Percentiles rank a stretch among this genome's conserved stretches.
Evolutionary conservation across 2,797 vertebrate genomes (phyloP).

Genomic region (Coranthus polyacanthus): DNA sequence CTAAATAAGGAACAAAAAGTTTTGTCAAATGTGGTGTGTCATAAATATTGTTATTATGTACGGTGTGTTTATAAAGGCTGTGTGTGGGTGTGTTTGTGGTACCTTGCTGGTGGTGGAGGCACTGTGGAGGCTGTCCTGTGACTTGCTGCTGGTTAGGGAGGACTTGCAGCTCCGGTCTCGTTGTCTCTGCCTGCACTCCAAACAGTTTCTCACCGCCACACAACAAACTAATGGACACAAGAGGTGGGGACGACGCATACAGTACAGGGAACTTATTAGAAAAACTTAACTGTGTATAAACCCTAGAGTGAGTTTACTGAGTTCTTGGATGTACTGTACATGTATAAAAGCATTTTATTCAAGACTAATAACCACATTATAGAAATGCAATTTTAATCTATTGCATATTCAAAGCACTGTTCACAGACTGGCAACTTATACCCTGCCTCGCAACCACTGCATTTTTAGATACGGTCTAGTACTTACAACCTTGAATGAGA

Average conservation of each 20-base stretch:
- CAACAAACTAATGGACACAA: slow-evolving; percentile 90
- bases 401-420: background rate
- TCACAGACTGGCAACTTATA: background rate
- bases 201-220: slow-evolving; percentile 96
- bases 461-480: too few relatives aligned
- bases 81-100: slow-evolving; percentile 38
- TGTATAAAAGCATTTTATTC: background rate
- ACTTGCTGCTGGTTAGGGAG: slow-evolving; percentile 89
- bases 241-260: slow-evolving; percentile 16
- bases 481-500: background rate
- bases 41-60: slow-evolving; percentile 23
- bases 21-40: slow-evolving; percentile 28
- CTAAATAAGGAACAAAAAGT: slow-evolving; percentile 72
- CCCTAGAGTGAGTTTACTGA: background rate
- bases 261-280: slow-evolving; percentile 16
- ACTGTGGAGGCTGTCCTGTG: slow-evolving; percentile 89
- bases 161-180: slow-evolving; percentile 91
- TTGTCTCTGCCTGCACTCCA: slow-evolving; percentile 96
- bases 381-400: background rate
- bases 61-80: slow-evolving; percentile 12
- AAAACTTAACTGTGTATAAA: background rate
- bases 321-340: background rate
- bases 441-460: too few relatives aligned
- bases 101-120: slow-evolving; percentile 84
- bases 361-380: background rate